Evolutionary conservation across 2,797 vertebrate genomes (phyloP).

Genomic region (Crenuchus spilurus): DNA sequence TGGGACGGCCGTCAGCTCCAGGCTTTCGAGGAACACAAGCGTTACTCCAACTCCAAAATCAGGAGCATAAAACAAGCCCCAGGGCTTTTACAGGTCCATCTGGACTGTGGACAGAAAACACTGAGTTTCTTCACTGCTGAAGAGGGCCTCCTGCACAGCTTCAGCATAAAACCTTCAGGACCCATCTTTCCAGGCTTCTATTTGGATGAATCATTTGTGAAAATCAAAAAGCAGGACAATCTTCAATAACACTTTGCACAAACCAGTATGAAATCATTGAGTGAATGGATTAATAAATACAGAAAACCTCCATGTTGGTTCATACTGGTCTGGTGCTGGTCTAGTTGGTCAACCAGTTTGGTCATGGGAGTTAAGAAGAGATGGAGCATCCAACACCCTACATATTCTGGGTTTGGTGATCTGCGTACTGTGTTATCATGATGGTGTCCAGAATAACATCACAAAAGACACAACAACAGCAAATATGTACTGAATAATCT

Average conservation of each 20-base stretch:
- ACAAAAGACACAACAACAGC: too few species aligned
- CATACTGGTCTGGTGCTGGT: too few species aligned
- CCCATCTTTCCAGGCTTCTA: background rate
- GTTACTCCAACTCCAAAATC: background rate
- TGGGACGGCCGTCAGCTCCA: conserved; percentile 45
- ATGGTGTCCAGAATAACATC: too few species aligned
- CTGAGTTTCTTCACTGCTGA: background rate
- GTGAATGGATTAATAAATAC: too few species aligned
- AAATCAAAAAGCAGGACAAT: background rate
- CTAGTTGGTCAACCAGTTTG: too few species aligned
- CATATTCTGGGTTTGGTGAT: too few species aligned
- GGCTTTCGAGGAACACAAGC: conserved; percentile 14
- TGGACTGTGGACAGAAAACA: conserved; percentile 1
- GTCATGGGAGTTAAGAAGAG: too few species aligned
- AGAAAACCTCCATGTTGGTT: too few species aligned
- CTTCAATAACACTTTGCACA: background rate
- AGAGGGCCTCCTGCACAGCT: background rate
- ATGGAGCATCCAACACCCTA: too few species aligned
- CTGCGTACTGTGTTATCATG: too few species aligned
- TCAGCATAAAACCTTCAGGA: conserved; percentile 1
- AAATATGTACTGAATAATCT: too few species aligned
- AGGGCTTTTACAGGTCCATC: background rate
- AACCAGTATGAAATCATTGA: too few species aligned
- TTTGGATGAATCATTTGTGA: background rate
- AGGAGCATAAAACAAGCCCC: background rate